These are phyloP conservation scores for Pseudomyrmex dendroicus DNA, from an alignment of 1,140 invertebrate genomes.

Conservation along the genomic window DNA sequence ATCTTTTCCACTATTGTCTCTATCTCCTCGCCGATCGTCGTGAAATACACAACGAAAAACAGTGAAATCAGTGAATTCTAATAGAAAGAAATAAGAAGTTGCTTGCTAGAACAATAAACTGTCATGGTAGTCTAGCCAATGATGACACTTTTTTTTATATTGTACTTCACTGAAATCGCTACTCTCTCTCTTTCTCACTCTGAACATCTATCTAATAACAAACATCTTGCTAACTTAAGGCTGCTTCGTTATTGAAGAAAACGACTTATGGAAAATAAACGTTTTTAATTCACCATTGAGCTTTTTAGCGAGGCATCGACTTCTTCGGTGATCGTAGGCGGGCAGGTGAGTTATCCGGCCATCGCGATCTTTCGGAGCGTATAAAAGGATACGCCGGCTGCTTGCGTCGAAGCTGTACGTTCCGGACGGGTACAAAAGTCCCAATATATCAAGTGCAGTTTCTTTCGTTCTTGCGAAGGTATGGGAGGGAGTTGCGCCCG, in stretches of 20 bases:
- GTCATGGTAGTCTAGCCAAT: conserved; percentile 37
- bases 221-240: neutral
- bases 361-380: conserved; percentile 67
- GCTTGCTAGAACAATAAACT: neutral
- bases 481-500: conserved; percentile 38
- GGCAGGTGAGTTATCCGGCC: conserved; percentile 71
- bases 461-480: conserved; percentile 61
- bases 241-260: neutral
- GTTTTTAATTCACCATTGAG: conserved; percentile 21
- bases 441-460: conserved; percentile 77
- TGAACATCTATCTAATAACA: neutral
- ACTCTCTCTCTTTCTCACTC: too few species aligned
- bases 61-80: conserved; percentile 4
- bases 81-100: neutral
- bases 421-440: conserved; percentile 72
- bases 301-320: conserved; percentile 55
- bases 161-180: neutral
- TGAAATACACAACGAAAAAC: neutral
- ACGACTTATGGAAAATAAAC: neutral
- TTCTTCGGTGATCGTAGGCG: conserved; percentile 42
- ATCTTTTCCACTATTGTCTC: conserved; percentile 56
- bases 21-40: conserved; percentile 39
- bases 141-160: neutral
- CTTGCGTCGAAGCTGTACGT: conserved; percentile 66
- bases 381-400: conserved; percentile 76